Base-by-base conservation (phyloP, 2,888 invertebrate genomes). In the Eulithis prunata region DNA sequence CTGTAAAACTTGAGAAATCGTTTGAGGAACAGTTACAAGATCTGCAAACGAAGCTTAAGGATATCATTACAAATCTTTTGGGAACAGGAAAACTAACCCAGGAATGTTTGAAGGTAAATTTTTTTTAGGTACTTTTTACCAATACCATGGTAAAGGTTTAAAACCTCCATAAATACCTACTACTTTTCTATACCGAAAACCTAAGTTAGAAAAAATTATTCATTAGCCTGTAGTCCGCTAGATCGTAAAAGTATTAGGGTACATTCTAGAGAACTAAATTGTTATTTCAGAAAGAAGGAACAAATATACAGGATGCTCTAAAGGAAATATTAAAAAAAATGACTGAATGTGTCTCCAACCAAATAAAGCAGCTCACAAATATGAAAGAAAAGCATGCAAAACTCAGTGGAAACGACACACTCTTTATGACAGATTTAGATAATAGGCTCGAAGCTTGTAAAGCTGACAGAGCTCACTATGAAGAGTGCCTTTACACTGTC, bases 71-170 rank as follows among this genome's bases (percentile, higher is more conserved):
- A 47, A 72, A 76, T 28, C 57, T 80, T 6, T 62, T 78, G 21
- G 76, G 74, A 3, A 75, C 75, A 12, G 74, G 77, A 11, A 71
- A 81, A 58, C 61, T 75, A 14, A 71, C 82, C 3, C 78, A 78
- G 68, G 65, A 77, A 71, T 87, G 87, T 73, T 62, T 84, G 36
- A 54, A 78, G 61, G 87, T 86, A 79, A 58, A 51, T 1, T 21
- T 21, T 21, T 21, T 21, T 21, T 1, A 21, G 2, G 21, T 21
- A 49, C 14, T 49, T n/a, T n/a, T n/a, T 21, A 49, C 11, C 8
- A 41, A 41, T 41, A 7, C 5, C 10, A 10, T 5, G 41, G 32
- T 32, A 32, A 32, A 32, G 32, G 32, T 0, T n/a, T 32, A 32
- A 32, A 32, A 32, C 1, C 32, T 32, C 0, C 5, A 32, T 32